phyloP scores from a whole-genome alignment of 1,140 invertebrate genomes.

The Drepana arcuata region DNA sequence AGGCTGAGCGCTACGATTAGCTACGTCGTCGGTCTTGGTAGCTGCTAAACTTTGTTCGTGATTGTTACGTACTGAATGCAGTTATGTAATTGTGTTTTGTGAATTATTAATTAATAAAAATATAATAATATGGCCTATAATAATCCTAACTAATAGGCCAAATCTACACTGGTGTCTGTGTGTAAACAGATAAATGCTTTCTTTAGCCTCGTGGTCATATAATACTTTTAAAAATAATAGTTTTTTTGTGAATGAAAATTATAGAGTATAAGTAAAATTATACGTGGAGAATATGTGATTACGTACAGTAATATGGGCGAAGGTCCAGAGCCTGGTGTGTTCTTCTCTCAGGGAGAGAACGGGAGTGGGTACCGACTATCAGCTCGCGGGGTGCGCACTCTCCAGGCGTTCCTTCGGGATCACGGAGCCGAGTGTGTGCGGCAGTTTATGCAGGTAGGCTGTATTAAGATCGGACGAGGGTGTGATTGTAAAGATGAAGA shows the following conservation, averaged over 20 bases:
- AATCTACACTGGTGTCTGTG: background rate
- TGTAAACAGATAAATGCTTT: background rate
- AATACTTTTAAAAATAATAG: too few relatives aligned
- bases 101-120: background rate
- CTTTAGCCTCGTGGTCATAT: background rate
- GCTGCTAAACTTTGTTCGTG: background rate
- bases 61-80: background rate
- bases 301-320: slow-evolving; percentile 29
- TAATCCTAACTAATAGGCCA: background rate
- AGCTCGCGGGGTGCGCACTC: slow-evolving; percentile 72
- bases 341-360: slow-evolving; percentile 43
- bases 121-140: background rate
- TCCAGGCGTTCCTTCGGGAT: slow-evolving; percentile 73
- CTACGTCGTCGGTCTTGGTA: background rate
- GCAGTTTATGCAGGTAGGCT: slow-evolving; percentile 76
- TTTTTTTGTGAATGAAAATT: background rate
- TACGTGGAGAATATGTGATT: slow-evolving; percentile 2
- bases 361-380: slow-evolving; percentile 74
- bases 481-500: too few relatives aligned
- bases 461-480: too few relatives aligned
- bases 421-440: slow-evolving; percentile 76
- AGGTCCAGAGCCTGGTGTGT: slow-evolving; percentile 29
- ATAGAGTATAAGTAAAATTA: background rate
- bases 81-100: background rate
- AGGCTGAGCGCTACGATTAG: slow-evolving; percentile 11